phyloP scores from a whole-genome alignment of 2,113 vertebrate genomes.

The Ivindomyrus marchei region DNA sequence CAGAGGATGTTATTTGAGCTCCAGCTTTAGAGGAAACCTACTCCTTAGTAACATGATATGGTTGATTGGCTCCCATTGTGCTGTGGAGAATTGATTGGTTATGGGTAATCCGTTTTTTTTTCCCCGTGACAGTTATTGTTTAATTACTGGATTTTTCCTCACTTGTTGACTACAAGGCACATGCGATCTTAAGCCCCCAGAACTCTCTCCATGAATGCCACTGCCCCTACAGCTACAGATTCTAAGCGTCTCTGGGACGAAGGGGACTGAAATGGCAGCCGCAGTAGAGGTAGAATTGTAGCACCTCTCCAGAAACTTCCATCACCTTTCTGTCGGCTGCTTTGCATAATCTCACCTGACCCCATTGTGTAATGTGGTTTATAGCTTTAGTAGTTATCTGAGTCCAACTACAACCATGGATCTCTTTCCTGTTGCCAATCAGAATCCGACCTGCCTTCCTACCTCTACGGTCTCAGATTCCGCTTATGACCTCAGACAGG shows the following conservation, averaged over 20 bases:
- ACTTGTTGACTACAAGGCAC: background rate
- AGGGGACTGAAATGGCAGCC: background rate
- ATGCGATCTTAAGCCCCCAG: background rate
- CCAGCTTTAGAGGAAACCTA: background rate
- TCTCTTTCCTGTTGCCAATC: background rate
- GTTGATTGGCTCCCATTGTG: background rate
- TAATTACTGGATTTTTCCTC: background rate
- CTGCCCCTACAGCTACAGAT: background rate
- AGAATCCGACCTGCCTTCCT: background rate
- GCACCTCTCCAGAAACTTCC: background rate
- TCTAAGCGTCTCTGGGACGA: background rate
- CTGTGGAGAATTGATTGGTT: background rate
- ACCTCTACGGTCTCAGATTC: background rate
- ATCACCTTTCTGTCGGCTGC: background rate
- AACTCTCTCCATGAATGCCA: too few relatives aligned
- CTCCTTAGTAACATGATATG: background rate
- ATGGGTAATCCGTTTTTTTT: conserved; percentile 3
- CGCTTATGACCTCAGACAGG: background rate
- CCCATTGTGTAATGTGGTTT: background rate
- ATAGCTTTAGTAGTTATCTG: background rate
- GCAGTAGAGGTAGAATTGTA: too few relatives aligned
- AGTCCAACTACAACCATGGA: too few relatives aligned
- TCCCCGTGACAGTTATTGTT: background rate
- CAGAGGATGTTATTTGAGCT: background rate
- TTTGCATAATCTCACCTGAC: background rate